These are phyloP conservation scores for Drosophila neotestacea DNA, from an alignment of 2,888 invertebrate genomes.

Conservation along the genomic window DNA sequence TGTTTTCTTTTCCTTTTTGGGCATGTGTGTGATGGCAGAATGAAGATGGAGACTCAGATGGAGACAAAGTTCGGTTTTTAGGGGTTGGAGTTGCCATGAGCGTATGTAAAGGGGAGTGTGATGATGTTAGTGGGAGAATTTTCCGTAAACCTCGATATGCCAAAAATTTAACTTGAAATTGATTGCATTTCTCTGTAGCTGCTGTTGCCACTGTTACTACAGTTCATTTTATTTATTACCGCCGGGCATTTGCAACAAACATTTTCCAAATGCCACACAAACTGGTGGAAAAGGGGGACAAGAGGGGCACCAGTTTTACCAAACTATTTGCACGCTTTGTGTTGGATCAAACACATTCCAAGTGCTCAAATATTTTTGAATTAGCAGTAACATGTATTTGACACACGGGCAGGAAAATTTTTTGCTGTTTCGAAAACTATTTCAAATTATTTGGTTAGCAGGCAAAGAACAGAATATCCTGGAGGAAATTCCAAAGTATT, in stretches of 20 bases:
- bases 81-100: conserved; percentile 14
- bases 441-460: background rate
- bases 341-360: conserved; percentile 77
- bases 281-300: background rate
- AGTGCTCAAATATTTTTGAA: conserved; percentile 38
- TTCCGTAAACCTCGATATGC: conserved; percentile 70
- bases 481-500: background rate
- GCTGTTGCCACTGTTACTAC: conserved; percentile 29
- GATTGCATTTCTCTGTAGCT: conserved; percentile 79
- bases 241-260: conserved; percentile 67
- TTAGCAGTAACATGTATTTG: conserved; percentile 19
- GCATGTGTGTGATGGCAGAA: conserved; percentile 33
- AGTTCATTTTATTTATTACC: conserved; percentile 76
- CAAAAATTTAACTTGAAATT: conserved; percentile 80
- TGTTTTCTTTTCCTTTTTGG: conserved; percentile 24
- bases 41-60: background rate
- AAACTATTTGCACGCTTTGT: conserved; percentile 76
- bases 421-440: conserved; percentile 12
- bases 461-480: background rate
- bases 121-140: background rate
- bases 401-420: conserved; percentile 19
- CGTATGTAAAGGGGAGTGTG: background rate
- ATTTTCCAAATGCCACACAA: conserved; percentile 71
- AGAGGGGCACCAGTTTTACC: conserved; percentile 14
- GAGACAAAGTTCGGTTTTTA: background rate